Evolutionary conservation across 2,113 vertebrate genomes (phyloP).

Genomic region (Sarotherodon lohbergeri): DNA sequence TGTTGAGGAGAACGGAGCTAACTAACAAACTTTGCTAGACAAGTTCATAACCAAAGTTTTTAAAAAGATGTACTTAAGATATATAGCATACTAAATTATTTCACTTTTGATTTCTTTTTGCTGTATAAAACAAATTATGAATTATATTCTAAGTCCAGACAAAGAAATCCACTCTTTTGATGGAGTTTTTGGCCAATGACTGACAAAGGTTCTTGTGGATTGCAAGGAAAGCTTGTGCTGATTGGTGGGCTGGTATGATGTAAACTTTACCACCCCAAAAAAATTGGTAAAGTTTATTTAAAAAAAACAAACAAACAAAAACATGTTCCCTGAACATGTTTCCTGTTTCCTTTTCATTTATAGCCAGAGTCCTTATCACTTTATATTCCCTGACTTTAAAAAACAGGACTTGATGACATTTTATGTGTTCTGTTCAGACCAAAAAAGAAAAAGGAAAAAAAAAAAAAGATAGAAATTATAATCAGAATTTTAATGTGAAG

Average conservation of each 20-base stretch:
- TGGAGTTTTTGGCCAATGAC: slow-evolving; percentile 63
- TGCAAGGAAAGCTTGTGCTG: slow-evolving; percentile 76
- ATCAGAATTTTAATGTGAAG: slow-evolving; percentile 75
- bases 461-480: slow-evolving; percentile 64
- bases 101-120: slow-evolving; percentile 65
- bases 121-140: slow-evolving; percentile 72
- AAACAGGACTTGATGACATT: slow-evolving; percentile 64
- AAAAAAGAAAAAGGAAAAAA: slow-evolving; percentile 74
- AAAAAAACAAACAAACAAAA: not conserved
- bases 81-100: slow-evolving; percentile 79
- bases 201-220: slow-evolving; percentile 51
- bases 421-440: slow-evolving; percentile 81
- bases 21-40: slow-evolving; percentile 75
- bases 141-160: slow-evolving; percentile 68
- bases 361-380: slow-evolving; percentile 74
- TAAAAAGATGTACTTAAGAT: slow-evolving; percentile 72
- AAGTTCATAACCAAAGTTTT: slow-evolving; percentile 79
- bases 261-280: slow-evolving; percentile 53
- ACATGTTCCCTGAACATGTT: slow-evolving; percentile 53
- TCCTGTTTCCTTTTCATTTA: slow-evolving; percentile 39
- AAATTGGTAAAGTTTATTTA: slow-evolving; percentile 36
- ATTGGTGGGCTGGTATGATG: slow-evolving; percentile 73
- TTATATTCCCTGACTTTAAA: slow-evolving; percentile 71
- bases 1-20: slow-evolving; percentile 70
- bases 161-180: slow-evolving; percentile 58